Base-by-base conservation (phyloP, 92 coral and sea anemone genomes). In the Phenganax subtilis region DNA sequence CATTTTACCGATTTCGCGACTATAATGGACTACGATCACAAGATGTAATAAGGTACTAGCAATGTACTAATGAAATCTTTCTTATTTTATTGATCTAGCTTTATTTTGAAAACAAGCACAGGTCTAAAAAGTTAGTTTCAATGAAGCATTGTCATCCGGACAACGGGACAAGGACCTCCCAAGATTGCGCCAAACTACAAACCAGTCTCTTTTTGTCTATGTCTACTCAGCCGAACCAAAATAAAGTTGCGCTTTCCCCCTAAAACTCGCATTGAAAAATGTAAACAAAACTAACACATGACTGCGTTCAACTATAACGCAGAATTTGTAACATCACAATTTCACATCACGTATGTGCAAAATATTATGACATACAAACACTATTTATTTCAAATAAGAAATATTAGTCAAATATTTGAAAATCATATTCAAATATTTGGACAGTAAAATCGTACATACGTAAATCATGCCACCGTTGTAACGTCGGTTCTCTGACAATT, bases 101-200 rank as follows among this genome's bases (percentile, higher is more conserved):
- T 57, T 57, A 59, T 76, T 75, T 76, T 76, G 59, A 57, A 76
- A 76, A 76, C 69, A 76, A 76, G 58, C 81, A 76, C 81, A 30
- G 69, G 81, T 76, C 44, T 3, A 10, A 12, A 2, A 53, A 17
- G 12, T 30, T 68, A n/a, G 53, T 68, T 68, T 59, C 81, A 76
- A 76, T 57, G 57, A 76, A 59, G 67, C 55, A 57, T 29, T 70
- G 61, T 73, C 10, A n/a, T 57, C 58, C 16, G 60, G 51, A 31
- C 17, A 16, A 17, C 15, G 31, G 51, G 30, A 75, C 64, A 75
- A 55, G 31, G 52, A 53, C 80, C 1, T 51, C 80, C 12, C 37
- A 57, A 47, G 63, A 75, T 6, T 30, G 54, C 52, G 20, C 20
- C 73, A 68, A 68, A 68, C 73, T 37, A 29, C 12, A 68, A 12